phyloP scores from a whole-genome alignment of 2,113 vertebrate genomes.

The Helogale parvula region DNA sequence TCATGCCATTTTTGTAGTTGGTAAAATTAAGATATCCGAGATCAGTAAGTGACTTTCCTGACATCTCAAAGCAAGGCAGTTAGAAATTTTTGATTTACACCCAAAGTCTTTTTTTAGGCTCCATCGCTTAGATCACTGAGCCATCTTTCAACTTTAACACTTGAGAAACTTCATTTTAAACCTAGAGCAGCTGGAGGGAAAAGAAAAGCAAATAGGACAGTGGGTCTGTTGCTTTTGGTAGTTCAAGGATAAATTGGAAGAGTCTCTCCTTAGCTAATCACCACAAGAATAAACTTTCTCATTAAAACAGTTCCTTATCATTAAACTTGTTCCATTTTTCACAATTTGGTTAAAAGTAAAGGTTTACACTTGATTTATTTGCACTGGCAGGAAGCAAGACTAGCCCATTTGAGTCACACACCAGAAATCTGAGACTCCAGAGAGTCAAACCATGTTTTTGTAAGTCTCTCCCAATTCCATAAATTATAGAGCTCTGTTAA shows the following conservation, averaged over 20 bases:
- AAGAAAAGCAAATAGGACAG: not conserved
- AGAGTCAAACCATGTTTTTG: conserved; percentile 69
- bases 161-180: not conserved
- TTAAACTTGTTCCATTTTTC: conserved; percentile 37
- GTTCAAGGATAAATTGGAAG: not conserved
- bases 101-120: not conserved
- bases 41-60: not conserved
- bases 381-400: conserved; percentile 65
- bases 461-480: conserved; percentile 76
- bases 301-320: conserved; percentile 47
- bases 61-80: not conserved
- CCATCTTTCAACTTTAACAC: not conserved
- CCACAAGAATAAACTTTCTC: conserved; percentile 24
- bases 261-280: conserved; percentile 22
- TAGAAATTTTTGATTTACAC: not conserved
- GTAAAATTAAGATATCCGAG: not conserved
- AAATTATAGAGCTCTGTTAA: conserved; percentile 74
- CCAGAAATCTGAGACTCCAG: conserved; percentile 61
- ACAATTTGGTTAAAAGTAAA: conserved; percentile 64
- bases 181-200: not conserved
- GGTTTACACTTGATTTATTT: conserved; percentile 77
- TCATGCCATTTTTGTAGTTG: not conserved
- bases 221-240: not conserved
- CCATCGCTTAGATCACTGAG: not conserved
- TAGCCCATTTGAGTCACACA: conserved; percentile 61